A percentile compares a stretch with the other conserved stretches of the same genome.
These are phyloP conservation scores for Vandiemenella viatica DNA, from an alignment of 2,888 invertebrate species.

Conservation along the genomic window DNA sequence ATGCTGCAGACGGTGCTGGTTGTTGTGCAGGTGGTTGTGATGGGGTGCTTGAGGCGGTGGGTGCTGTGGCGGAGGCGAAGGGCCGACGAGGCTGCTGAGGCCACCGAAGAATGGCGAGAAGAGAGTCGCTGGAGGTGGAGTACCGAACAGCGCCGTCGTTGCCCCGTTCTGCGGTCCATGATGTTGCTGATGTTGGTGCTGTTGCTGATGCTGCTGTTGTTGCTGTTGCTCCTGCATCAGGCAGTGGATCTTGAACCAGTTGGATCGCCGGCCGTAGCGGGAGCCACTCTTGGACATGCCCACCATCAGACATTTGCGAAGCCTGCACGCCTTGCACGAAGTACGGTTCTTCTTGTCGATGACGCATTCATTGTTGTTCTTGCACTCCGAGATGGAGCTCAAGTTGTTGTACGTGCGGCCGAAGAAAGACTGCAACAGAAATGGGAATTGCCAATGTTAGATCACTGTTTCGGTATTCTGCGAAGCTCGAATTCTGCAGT, in stretches of 20 bases:
- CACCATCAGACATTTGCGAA: slow-evolving; percentile 71
- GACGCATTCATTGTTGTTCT: slow-evolving; percentile 79
- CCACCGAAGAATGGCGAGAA: background rate
- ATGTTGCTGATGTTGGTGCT: slow-evolving; percentile 4
- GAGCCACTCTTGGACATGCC: slow-evolving; percentile 89
- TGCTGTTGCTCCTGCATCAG: slow-evolving; percentile 60
- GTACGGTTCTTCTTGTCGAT: slow-evolving; percentile 88
- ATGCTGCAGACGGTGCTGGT: too few relatives aligned
- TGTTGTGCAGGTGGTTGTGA: slow-evolving; percentile 8
- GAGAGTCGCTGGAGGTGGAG: background rate
- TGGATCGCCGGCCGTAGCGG: slow-evolving; percentile 73
- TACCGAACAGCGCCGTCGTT: background rate
- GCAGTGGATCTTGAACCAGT: slow-evolving; percentile 91
- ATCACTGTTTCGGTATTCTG: too few relatives aligned
- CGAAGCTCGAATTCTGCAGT: too few relatives aligned
- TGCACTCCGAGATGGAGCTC: slow-evolving; percentile 77
- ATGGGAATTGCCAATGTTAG: too few relatives aligned
- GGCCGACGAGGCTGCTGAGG: background rate
- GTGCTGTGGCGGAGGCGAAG: too few relatives aligned
- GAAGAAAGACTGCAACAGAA: slow-evolving; percentile 73
- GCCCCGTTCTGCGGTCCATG: background rate
- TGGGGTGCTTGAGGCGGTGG: too few relatives aligned
- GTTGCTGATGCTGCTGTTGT: slow-evolving; percentile 7
- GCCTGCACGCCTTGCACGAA: slow-evolving; percentile 77
- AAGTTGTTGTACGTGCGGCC: slow-evolving; percentile 84